A percentile compares a stretch with the other conserved stretches of the same genome.
These are phyloP conservation scores for Nyctalus aviator DNA, from an alignment of 2,797 vertebrate genomes.

Conservation along the genomic window DNA sequence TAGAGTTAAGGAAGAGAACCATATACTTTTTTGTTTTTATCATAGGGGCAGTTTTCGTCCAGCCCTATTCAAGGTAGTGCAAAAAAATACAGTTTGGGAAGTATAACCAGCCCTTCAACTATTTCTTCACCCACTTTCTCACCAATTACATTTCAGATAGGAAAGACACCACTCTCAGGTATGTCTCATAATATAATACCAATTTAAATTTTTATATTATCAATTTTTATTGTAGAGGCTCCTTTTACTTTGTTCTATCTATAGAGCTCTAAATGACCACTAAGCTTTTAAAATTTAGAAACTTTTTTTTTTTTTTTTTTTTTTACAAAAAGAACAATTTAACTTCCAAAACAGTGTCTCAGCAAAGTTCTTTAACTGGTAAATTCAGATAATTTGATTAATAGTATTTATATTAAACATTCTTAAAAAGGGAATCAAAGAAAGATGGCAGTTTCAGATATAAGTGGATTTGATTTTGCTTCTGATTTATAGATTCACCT, in stretches of 20 bases:
- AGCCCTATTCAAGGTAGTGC: slow-evolving; percentile 94
- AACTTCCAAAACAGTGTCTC: neutral
- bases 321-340: slow-evolving; percentile 12
- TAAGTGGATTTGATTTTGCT: neutral
- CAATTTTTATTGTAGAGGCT: neutral
- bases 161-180: slow-evolving; percentile 92
- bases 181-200: slow-evolving; percentile 54
- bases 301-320: neutral
- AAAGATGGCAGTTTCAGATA: slow-evolving; percentile 1
- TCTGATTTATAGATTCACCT: neutral
- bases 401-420: neutral
- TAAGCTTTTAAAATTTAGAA: slow-evolving; percentile 28
- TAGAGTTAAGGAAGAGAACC: neutral
- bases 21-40: slow-evolving; percentile 43
- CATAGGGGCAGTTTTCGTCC: slow-evolving; percentile 96
- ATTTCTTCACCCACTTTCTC: slow-evolving; percentile 93
- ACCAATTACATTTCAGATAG: slow-evolving; percentile 90
- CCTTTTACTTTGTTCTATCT: neutral
- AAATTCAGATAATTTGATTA: neutral
- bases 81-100: slow-evolving; percentile 94
- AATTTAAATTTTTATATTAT: neutral
- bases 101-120: slow-evolving; percentile 90
- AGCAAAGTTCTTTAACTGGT: neutral
- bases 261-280: neutral
- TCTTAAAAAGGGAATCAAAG: neutral